Base-by-base conservation (phyloP, 2,888 invertebrate species). In the Parascotia fuliginaria region DNA sequence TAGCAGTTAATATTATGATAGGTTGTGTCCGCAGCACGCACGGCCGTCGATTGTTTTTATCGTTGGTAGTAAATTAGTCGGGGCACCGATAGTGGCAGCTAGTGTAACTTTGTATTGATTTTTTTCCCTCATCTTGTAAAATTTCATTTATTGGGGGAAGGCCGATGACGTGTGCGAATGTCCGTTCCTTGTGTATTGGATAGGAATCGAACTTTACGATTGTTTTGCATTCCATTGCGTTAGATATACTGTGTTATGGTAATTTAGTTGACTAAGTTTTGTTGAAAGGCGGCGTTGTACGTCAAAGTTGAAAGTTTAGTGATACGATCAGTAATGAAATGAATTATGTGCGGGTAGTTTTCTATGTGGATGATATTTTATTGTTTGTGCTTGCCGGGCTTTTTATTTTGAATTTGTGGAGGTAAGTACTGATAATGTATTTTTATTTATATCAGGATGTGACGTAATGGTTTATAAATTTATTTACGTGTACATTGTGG, bases 41-140 rank as follows among this genome's bases (percentile, higher is more conserved):
- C 85, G 77, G 39, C 32, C 29, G 48, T 16, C 41, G 68, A 71
- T 89, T 88, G 89, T 89, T 91, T 89, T 89, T 89, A 90, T 90
- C 87, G 86, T 69, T 58, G 71, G 77, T 78, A 87, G 85, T 89
- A 89, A 90, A 89, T 91, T 89, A 89, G 81, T 81, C 79, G 85
- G 85, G 84, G 79, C 54, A 55, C 65, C 85, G 89, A 88, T 90
- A 89, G 86, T 89, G 83, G 79, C 79, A 85, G 87, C 77, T 79
- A 73, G 78, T 42, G 86, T 91, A 91, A 13, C 13, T 77, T 70
- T 41, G 86, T 91, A 91, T 92, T 89, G 91, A 91, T 92, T 92
- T 91, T 87, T 90, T 92, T 91, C 91, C 91, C 87, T 90, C 91
- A 90, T 90, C 89, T 90, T 86, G 92, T 89, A 87, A 90, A 92